A percentile compares a stretch with the other conserved stretches of the same genome.
Evolutionary conservation across 2,797 vertebrate genomes (phyloP).

Genomic region (Scyliorhinus canicula): DNA sequence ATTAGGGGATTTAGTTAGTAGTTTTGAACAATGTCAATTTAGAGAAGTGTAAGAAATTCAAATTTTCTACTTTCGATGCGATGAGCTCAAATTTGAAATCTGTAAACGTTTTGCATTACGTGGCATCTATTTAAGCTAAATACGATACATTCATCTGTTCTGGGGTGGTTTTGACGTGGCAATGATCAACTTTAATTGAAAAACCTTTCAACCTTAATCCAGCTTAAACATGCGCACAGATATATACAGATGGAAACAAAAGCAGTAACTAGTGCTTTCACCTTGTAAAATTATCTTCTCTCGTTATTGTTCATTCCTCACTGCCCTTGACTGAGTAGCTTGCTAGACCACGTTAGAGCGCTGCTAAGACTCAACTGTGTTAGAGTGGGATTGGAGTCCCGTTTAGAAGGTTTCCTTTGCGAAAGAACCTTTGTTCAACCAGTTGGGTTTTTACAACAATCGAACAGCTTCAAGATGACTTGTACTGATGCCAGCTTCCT

Average conservation of each 20-base stretch:
- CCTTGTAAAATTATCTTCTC: constrained; percentile 30
- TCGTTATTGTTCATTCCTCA: background rate
- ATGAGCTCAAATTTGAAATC: background rate
- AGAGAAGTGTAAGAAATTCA: background rate
- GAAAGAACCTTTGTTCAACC: background rate
- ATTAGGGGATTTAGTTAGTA: background rate
- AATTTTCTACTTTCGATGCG: background rate
- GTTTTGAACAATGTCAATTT: background rate
- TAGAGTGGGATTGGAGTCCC: background rate
- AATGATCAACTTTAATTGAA: background rate
- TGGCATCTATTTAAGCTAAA: background rate
- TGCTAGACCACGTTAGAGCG: background rate
- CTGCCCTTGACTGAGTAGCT: background rate
- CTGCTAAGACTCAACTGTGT: too few species aligned
- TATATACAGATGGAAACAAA: background rate
- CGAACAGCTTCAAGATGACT: background rate
- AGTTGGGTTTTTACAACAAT: background rate
- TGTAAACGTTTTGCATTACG: background rate
- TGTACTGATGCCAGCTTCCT: background rate
- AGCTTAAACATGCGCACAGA: background rate
- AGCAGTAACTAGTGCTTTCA: constrained; percentile 36
- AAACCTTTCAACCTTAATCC: background rate
- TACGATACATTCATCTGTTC: background rate
- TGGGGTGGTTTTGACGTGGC: background rate
- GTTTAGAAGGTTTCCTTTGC: background rate